These are phyloP conservation scores for Orthonyx spaldingii DNA, from an alignment of 2,113 vertebrate genomes.

Conservation along the genomic window DNA sequence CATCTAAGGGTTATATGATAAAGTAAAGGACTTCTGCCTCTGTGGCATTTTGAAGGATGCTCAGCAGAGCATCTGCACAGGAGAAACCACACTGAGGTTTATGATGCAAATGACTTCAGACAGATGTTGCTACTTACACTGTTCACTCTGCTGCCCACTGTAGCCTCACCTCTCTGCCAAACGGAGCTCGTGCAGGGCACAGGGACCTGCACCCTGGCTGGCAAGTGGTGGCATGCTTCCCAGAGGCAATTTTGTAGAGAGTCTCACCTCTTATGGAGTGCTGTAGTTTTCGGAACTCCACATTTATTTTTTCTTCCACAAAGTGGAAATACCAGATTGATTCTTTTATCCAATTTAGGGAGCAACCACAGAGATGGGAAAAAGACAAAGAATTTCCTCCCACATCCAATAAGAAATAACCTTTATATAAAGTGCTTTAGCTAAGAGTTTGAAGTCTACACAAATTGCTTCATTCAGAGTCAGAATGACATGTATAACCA, in stretches of 20 bases:
- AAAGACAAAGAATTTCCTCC: neutral
- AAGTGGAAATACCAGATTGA: neutral
- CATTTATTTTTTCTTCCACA: neutral
- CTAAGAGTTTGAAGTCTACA: neutral
- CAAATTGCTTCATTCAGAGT: neutral
- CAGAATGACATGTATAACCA: neutral
- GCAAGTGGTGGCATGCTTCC: accelerated
- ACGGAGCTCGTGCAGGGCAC: accelerated
- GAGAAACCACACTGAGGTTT: neutral
- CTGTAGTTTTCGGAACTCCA: neutral
- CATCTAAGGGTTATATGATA: neutral
- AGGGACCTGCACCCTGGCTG: neutral
- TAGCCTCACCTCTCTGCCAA: neutral
- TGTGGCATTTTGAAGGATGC: neutral
- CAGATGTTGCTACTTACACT: neutral
- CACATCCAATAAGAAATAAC: neutral
- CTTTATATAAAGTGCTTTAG: neutral
- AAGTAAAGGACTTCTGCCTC: neutral
- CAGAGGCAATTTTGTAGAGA: neutral
- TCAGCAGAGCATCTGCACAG: neutral
- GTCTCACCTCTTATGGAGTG: accelerated
- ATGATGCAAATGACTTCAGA: neutral
- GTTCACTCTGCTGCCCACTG: neutral
- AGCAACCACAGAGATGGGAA: neutral
- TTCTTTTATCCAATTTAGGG: neutral